Evolutionary conservation across 2,113 vertebrate species (phyloP).

Genomic region (Phainopepla nitens): DNA sequence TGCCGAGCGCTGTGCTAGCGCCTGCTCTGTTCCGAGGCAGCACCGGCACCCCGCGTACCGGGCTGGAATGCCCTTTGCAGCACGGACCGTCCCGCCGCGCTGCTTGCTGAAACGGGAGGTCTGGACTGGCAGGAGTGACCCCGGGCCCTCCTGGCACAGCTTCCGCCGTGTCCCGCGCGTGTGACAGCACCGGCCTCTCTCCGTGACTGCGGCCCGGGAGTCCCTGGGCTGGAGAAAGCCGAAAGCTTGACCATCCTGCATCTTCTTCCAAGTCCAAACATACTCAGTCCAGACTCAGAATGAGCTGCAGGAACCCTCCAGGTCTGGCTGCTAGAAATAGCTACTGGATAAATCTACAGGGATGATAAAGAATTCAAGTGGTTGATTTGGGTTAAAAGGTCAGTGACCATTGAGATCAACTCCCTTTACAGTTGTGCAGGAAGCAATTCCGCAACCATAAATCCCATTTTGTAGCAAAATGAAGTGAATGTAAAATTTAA

Average conservation of each 20-base stretch:
- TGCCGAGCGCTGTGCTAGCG: background rate
- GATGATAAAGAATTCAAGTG: background rate
- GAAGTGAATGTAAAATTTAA: background rate
- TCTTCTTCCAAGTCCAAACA: background rate
- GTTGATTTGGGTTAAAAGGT: background rate
- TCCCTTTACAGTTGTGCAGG: too few species aligned
- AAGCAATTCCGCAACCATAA: background rate
- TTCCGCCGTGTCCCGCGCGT: fast-evolving
- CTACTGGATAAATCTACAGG: background rate
- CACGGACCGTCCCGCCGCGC: fast-evolving
- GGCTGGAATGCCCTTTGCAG: fast-evolving
- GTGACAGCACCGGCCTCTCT: background rate
- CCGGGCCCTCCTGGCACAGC: background rate
- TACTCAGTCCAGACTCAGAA: fast-evolving
- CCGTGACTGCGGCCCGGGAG: fast-evolving
- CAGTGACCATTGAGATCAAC: background rate
- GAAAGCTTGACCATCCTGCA: fast-evolving
- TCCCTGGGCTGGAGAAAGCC: background rate
- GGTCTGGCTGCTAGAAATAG: background rate
- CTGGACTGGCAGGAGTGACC: fast-evolving
- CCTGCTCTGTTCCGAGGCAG: background rate
- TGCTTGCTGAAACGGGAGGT: background rate
- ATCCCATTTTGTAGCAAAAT: background rate
- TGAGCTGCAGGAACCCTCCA: background rate
- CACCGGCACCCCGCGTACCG: fast-evolving